Evolutionary conservation across 2,797 vertebrate genomes (phyloP).

Genomic region (Rhinatrema bivittatum): DNA sequence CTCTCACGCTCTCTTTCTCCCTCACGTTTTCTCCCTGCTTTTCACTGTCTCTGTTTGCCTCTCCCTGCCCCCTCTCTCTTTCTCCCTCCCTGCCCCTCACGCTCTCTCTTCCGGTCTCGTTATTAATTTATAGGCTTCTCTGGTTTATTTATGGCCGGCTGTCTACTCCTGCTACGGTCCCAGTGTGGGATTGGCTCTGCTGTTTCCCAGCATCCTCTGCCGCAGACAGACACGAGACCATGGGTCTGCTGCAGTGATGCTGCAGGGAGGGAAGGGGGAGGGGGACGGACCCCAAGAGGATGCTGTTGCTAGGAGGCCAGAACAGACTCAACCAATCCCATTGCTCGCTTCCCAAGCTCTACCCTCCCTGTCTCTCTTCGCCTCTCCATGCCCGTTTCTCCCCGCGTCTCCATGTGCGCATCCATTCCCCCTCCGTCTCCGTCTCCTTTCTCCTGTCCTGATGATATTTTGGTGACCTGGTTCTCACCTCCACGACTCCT

Average conservation of each 20-base stretch:
- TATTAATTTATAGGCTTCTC: too few relatives aligned
- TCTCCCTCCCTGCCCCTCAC: too few relatives aligned
- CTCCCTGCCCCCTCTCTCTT: neutral
- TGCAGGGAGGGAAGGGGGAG: slow-evolving; percentile 30
- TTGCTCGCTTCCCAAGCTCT: neutral
- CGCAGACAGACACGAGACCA: slow-evolving; percentile 20
- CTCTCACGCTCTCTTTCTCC: too few relatives aligned
- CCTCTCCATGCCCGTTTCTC: slow-evolving; percentile 14
- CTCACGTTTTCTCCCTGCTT: neutral
- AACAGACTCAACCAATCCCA: slow-evolving; percentile 23
- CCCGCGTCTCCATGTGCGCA: too few relatives aligned
- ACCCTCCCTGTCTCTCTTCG: neutral
- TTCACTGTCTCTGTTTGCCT: neutral
- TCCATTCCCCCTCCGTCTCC: too few relatives aligned
- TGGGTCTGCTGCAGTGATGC: slow-evolving; percentile 1
- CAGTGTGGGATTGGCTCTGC: too few relatives aligned
- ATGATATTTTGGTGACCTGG: too few relatives aligned
- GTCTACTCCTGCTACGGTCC: too few relatives aligned
- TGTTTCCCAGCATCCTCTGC: neutral
- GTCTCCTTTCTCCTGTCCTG: too few relatives aligned
- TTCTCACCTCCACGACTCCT: too few relatives aligned
- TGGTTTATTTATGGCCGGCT: too few relatives aligned
- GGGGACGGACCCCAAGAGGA: slow-evolving; percentile 20
- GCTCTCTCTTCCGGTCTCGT: neutral
- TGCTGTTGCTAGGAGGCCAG: slow-evolving; percentile 44